Evolutionary conservation across 2,888 invertebrate species (phyloP).

Genomic region (Parascotia fuliginaria): DNA sequence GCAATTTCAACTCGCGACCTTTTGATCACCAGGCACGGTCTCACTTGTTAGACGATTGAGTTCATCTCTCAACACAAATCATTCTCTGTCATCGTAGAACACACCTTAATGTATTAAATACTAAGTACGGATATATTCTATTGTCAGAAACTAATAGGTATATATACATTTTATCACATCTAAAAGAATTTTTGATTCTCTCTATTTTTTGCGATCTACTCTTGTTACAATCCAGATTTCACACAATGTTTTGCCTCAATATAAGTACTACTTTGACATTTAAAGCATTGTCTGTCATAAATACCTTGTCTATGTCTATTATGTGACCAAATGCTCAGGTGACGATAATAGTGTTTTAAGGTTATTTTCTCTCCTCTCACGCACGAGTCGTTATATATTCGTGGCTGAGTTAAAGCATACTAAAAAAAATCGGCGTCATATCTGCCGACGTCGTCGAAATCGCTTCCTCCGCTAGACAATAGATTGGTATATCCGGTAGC

Average conservation of each 20-base stretch:
- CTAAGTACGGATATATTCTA: no score
- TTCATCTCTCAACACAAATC: conserved; percentile 1
- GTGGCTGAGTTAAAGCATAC: conserved; percentile 48
- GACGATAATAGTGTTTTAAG: conserved; percentile 11
- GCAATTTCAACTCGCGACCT: background rate
- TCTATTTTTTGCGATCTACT: no score
- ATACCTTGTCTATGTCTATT: background rate
- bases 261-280: no score
- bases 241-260: no score
- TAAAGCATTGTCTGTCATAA: no score
- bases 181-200: no score
- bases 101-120: no score
- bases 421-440: conserved; percentile 73
- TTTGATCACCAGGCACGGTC: background rate
- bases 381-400: conserved; percentile 47
- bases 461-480: conserved; percentile 83
- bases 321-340: background rate
- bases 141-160: no score
- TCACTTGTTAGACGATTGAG: background rate
- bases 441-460: conserved; percentile 78
- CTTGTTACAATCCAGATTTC: no score
- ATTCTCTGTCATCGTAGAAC: no score
- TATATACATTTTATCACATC: no score
- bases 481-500: conserved; percentile 78
- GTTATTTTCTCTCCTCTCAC: conserved; percentile 45